Evolutionary conservation across 2,113 vertebrate species (phyloP), one percentile per base, ranked within the genome.

Genomic region (Epinephelus cyanopodus): DNA sequence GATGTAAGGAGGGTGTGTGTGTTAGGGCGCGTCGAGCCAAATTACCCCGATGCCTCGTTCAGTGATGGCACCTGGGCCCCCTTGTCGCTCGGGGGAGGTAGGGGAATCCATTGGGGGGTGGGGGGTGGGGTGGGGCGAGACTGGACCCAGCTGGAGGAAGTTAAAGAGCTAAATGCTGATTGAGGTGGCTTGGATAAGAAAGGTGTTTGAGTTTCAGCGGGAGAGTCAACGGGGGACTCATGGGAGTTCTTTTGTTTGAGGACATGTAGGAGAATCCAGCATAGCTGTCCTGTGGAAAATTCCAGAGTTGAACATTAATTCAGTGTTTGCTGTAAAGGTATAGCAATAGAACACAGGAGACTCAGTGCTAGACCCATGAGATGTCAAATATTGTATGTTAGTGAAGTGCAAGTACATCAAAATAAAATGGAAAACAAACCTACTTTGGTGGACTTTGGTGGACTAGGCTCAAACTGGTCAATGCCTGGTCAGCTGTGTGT

Each of bases 1-100:
- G 52, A 84, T 90, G 19, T 81, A 91, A 91, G 86, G 89, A 88
- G 83, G 70, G 93, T 94, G 95, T 94, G 92, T 94, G 92, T 96
- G 94, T 93, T 91, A 79, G 83, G 87, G 91, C 86, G 92, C 66
- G 83, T 82, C 64, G 80, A 68, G 77, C 92, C 95, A 96, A 97
- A 97, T 98, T 97, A 98, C 95, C 93, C 87, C 83, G 74, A 83
- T 82, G 88, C 94, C 95, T 92, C 82, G 90, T 84, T 90, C 80
- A 74, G 90, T 89, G 92, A 90, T 86, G 93, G 95, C 97, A 98
- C 97, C 97, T 98, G 97, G 96, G 95, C 94, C 95, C 94, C 92
- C 92, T 90, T 88, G 87, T 89, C 94, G 94, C 96, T 93, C 50
- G 84, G 93, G 95, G 93, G 93, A 84, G 93, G 89, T 77, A 77